A percentile compares a stretch with the other conserved stretches of the same genome.
Conservation (phyloP, 1,140 invertebrate species). For the Hyles vespertilio region DNA sequence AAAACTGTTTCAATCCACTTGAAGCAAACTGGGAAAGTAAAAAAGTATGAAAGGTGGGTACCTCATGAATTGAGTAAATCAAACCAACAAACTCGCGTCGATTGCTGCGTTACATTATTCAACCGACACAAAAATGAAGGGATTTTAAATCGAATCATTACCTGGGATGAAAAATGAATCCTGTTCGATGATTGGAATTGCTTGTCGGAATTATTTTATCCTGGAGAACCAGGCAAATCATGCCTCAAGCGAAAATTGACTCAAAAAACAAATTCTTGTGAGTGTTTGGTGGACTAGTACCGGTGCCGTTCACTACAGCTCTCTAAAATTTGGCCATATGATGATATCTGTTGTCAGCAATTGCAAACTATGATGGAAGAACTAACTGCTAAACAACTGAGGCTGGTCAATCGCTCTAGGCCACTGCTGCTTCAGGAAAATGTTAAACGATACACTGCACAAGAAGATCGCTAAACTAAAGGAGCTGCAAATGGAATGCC, state of each 20-base stretch:
- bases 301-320: slow-evolving; percentile 20
- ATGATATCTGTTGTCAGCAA: slow-evolving; percentile 26
- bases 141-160: slow-evolving; percentile 27
- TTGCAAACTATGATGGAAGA: slow-evolving; percentile 22
- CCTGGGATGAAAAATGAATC: slow-evolving; percentile 27
- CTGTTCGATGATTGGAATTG: slow-evolving; percentile 24
- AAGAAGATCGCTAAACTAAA: too few species aligned
- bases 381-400: slow-evolving; percentile 18
- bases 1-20: slow-evolving; percentile 20
- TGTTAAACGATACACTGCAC: too few species aligned
- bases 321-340: slow-evolving; percentile 21
- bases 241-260: slow-evolving; percentile 21
- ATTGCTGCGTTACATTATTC: slow-evolving; percentile 20
- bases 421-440: too few species aligned
- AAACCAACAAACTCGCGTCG: slow-evolving; percentile 6
- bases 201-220: slow-evolving; percentile 21
- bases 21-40: slow-evolving; percentile 15
- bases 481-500: too few species aligned
- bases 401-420: slow-evolving; percentile 8
- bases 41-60: slow-evolving; percentile 3
- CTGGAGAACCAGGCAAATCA: slow-evolving; percentile 15
- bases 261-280: slow-evolving; percentile 22
- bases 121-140: slow-evolving; percentile 26
- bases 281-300: slow-evolving; percentile 25
- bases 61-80: background rate